These are phyloP conservation scores for Euplagia quadripunctaria DNA, from an alignment of 2,888 invertebrate species.

Conservation along the genomic window DNA sequence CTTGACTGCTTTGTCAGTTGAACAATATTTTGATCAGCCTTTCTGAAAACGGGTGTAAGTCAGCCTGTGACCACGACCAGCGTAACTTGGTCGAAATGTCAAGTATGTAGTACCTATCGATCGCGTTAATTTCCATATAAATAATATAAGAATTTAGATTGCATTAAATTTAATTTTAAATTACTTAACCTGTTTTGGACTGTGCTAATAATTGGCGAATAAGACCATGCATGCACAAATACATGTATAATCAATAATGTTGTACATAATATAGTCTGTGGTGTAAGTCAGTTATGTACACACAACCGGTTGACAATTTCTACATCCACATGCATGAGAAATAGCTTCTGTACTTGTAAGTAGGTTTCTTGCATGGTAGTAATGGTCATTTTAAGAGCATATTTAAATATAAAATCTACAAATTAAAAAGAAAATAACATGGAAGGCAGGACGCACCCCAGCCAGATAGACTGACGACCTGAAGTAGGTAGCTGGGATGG, in stretches of 20 bases:
- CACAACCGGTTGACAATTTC: slow-evolving; percentile 14
- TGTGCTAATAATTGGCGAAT: neutral
- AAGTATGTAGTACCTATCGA: too few relatives aligned
- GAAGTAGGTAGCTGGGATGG: too few relatives aligned
- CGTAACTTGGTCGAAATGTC: too few relatives aligned
- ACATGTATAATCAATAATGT: slow-evolving; percentile 2
- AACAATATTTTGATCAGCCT: too few relatives aligned
- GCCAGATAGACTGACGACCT: too few relatives aligned
- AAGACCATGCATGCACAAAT: neutral
- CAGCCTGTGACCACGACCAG: too few relatives aligned
- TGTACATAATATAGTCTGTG: neutral
- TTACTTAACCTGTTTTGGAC: slow-evolving; percentile 7
- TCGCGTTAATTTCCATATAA: too few relatives aligned
- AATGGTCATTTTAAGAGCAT: neutral
- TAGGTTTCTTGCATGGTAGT: neutral
- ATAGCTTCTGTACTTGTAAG: neutral
- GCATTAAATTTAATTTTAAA: too few relatives aligned
- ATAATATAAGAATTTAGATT: too few relatives aligned
- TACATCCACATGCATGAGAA: neutral
- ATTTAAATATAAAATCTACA: neutral
- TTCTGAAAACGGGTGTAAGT: too few relatives aligned
- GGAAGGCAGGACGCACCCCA: too few relatives aligned
- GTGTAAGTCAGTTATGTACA: slow-evolving; percentile 8
- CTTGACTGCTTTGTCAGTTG: too few relatives aligned
- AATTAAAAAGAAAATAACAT: neutral